Conservation (phyloP, 2,888 invertebrate genomes). For the Diploptera punctata region DNA sequence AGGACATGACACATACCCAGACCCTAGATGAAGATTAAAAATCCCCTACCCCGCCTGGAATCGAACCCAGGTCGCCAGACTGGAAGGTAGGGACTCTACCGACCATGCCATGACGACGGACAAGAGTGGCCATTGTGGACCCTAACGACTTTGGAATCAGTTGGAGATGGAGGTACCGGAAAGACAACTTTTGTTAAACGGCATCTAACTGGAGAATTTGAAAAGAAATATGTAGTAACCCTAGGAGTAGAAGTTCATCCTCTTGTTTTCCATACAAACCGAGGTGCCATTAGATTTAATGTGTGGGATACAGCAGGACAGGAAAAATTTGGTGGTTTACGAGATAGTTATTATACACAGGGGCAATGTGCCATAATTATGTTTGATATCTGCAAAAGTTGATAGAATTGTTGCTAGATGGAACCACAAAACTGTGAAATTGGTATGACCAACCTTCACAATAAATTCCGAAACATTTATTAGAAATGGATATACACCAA, state of each 20-base stretch:
- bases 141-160: constrained; percentile 77
- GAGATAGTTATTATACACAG: constrained; percentile 96
- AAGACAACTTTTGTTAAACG: constrained; percentile 99
- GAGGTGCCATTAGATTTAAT: constrained; percentile 97
- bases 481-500: too few relatives aligned
- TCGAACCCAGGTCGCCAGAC: too few relatives aligned
- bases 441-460: too few relatives aligned
- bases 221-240: constrained; percentile 99
- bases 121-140: constrained; percentile 89
- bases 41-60: too few relatives aligned
- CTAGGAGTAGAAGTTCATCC: constrained; percentile 99
- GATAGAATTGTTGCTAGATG: constrained; percentile 99
- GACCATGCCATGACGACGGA: too few relatives aligned
- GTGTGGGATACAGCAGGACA: constrained; percentile 99
- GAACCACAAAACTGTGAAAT: too few relatives aligned
- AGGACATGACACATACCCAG: too few relatives aligned
- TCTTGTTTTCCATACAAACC: constrained; percentile 95
- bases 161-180: constrained; percentile 99
- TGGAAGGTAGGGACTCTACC: too few relatives aligned
- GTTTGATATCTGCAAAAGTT: constrained; percentile 98
- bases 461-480: too few relatives aligned
- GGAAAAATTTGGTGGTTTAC: constrained; percentile 98
- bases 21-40: too few relatives aligned
- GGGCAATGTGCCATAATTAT: constrained; percentile 90
- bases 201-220: constrained; percentile 99